These are phyloP conservation scores for Lordiphosa andalusiaca DNA, from an alignment of 2,888 invertebrate genomes.

Conservation along the genomic window DNA sequence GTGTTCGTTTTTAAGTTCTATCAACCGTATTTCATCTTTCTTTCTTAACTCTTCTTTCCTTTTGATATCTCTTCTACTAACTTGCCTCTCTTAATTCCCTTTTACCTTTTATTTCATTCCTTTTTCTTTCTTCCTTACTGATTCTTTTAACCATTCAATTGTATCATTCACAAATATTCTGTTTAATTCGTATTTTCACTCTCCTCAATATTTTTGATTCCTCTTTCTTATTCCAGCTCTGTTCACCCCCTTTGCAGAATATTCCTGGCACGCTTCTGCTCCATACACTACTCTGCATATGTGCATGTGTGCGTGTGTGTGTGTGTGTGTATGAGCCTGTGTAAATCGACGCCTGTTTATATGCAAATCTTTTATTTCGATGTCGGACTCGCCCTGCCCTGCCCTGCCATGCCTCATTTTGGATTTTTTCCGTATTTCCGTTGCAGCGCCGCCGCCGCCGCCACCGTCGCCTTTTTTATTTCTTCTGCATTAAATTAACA, in stretches of 20 bases:
- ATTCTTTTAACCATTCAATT: not conserved
- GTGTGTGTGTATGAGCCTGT: constrained; percentile 25
- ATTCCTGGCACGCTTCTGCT: not conserved
- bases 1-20: too few relatives aligned
- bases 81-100: too few relatives aligned
- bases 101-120: not conserved
- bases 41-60: too few relatives aligned
- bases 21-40: too few relatives aligned
- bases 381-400: constrained; percentile 28
- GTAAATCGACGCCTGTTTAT: constrained; percentile 58
- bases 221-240: too few relatives aligned
- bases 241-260: not conserved
- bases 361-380: constrained; percentile 73
- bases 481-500: constrained; percentile 76
- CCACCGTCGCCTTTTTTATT: constrained; percentile 55
- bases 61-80: too few relatives aligned
- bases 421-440: constrained; percentile 47
- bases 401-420: constrained; percentile 2
- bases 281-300: constrained; percentile 1
- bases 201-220: too few relatives aligned
- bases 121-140: not conserved
- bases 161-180: too few relatives aligned
- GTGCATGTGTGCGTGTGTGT: constrained; percentile 13
- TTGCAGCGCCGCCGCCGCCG: constrained; percentile 49
- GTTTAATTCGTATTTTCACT: too few relatives aligned